Base-by-base conservation (phyloP, 2,113 vertebrate species). In the Rhinolophus ferrumequinum region DNA sequence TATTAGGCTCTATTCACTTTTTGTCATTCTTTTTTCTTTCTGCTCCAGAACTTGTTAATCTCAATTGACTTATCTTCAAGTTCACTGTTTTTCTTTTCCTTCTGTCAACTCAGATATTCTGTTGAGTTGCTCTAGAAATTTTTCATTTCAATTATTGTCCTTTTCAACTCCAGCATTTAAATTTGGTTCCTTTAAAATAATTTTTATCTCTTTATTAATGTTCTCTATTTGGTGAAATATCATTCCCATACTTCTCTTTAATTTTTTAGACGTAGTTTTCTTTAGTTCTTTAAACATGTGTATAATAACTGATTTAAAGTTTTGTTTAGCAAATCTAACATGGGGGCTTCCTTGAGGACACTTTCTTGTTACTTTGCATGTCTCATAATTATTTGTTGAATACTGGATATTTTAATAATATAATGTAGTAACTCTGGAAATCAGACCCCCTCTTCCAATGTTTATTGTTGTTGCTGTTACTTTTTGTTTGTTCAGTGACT, bases 21-120 rank as follows among this genome's bases (percentile, higher is more conserved):
- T 88, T 24, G 56, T 87, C 22, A 26, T 86, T 82, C 67, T 85
- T 96, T 94, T 82, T 88, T 62, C 66, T 94, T 84, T 77, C 72
- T 73, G 56, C 21, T 93, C 73, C 26, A 82, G 30, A 76, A 54
- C 7, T 52, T 30, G 52, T 33, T 76, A 26, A 66, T 67, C 66
- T 70, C 66, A 90, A 19, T 5, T 56, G 47, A 67, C 47, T 67
- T 73, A 7, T 88, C 21, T 54, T 56, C 56, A 80, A 60, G 52
- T 79, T 93, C 66, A 83, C 52, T 84, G 50, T 41, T 58, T 62
- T 16, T 87, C n/a, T 92, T 62, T 60, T 60, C 22, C 11, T 82
- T 66, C 18, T 86, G 13, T 47, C 62, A 90, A 13, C 7, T 87
- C 52, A 86, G 24, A 80, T 84, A 50, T 47, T 30, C 47, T 79